Percentiles rank a stretch among this genome's conserved stretches.
phyloP scores from a whole-genome alignment of 2,797 vertebrate genomes.

The Macroramphosus scolopax region DNA sequence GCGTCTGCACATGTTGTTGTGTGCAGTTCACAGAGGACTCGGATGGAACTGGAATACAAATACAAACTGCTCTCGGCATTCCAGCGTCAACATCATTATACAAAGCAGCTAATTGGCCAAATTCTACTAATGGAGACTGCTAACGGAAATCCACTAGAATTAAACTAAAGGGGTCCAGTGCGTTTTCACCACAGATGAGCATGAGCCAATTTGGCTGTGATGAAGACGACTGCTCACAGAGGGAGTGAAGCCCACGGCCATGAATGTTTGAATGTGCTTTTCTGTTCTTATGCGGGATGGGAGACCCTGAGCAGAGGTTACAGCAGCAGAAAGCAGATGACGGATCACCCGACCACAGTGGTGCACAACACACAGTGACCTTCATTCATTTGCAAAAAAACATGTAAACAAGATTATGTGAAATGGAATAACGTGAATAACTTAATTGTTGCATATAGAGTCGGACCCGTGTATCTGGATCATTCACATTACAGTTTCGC shows the following conservation, averaged over 20 bases:
- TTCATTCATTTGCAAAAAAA: too few relatives aligned
- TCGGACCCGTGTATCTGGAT: neutral
- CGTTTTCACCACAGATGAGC: slow-evolving; percentile 12
- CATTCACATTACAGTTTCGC: slow-evolving; percentile 29
- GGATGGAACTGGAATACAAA: too few relatives aligned
- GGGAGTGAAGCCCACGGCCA: slow-evolving; percentile 14
- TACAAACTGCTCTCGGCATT: slow-evolving; percentile 24
- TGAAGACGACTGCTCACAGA: slow-evolving; percentile 29
- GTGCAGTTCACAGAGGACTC: neutral
- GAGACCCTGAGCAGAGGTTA: slow-evolving; percentile 25
- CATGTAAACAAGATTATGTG: slow-evolving; percentile 40
- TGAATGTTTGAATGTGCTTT: slow-evolving; percentile 4
- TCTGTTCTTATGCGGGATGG: slow-evolving; percentile 33
- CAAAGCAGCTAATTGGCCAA: slow-evolving; percentile 27
- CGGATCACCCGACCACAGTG: too few relatives aligned
- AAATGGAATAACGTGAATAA: slow-evolving; percentile 24
- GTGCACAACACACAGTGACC: too few relatives aligned
- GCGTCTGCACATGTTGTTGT: neutral
- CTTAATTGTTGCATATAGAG: slow-evolving; percentile 12
- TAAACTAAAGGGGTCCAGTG: slow-evolving; percentile 16
- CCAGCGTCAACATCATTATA: slow-evolving; percentile 10
- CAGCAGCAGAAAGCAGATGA: slow-evolving; percentile 11
- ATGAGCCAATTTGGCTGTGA: slow-evolving; percentile 36
- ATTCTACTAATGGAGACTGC: too few relatives aligned
- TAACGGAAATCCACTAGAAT: slow-evolving; percentile 33